phyloP scores from a whole-genome alignment of 2,888 invertebrate genomes.

The Hololepta plana region DNA sequence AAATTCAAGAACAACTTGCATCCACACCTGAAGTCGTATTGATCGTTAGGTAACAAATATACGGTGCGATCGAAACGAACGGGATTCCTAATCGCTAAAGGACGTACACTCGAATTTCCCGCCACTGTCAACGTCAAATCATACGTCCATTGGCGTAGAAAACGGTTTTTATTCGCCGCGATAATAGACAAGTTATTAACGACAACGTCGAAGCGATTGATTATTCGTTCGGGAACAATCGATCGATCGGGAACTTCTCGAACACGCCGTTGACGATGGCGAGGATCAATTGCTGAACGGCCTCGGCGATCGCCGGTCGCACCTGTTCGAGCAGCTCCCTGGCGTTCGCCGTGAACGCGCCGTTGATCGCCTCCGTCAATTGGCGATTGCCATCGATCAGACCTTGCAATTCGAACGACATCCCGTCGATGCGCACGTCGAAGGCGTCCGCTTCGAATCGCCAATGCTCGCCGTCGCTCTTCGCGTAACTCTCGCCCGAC shows the following conservation, averaged over 20 bases:
- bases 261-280: slow-evolving; percentile 13
- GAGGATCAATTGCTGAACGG: slow-evolving; percentile 12
- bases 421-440: slow-evolving; percentile 11
- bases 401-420: slow-evolving; percentile 13
- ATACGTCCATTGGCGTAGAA: too few species aligned
- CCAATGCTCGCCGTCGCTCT: slow-evolving; percentile 11
- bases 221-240: slow-evolving; percentile 17
- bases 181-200: too few species aligned
- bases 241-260: slow-evolving; percentile 13
- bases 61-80: too few species aligned
- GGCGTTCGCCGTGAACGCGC: slow-evolving; percentile 23
- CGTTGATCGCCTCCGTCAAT: slow-evolving; percentile 18
- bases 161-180: too few species aligned
- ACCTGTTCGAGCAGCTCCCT: slow-evolving; percentile 21
- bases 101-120: too few species aligned
- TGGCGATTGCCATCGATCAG: slow-evolving; percentile 15
- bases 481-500: too few species aligned
- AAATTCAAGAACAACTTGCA: too few species aligned
- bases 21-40: too few species aligned
- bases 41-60: too few species aligned
- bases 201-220: too few species aligned
- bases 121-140: too few species aligned
- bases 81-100: too few species aligned
- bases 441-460: slow-evolving; percentile 10
- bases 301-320: slow-evolving; percentile 19